Conservation (phyloP, 2,888 invertebrate species). For the Lepidocyrtinus sp. region DNA sequence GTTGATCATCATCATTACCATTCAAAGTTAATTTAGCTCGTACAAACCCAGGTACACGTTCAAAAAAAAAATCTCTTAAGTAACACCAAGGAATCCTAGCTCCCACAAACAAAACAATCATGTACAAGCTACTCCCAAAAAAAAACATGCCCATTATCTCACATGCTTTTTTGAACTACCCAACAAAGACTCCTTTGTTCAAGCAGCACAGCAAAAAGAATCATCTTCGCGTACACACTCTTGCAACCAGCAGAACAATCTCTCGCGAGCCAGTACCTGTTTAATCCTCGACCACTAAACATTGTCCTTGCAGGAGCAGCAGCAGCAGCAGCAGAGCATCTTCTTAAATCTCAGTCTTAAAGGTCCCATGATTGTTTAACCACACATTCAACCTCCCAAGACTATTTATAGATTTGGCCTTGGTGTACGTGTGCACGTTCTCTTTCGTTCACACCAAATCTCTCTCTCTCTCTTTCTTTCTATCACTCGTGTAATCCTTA, state of each 20-base stretch:
- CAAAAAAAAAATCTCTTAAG: too few relatives aligned
- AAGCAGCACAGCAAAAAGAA: too few relatives aligned
- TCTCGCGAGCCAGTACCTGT: conserved; percentile 1
- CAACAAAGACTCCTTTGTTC: background rate
- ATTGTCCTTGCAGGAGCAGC: background rate
- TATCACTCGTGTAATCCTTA: background rate
- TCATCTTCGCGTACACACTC: too few relatives aligned
- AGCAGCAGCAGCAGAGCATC: background rate
- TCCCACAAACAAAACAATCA: background rate
- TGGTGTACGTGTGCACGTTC: background rate
- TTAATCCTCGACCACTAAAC: background rate
- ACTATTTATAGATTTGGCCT: background rate
- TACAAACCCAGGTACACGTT: too few relatives aligned
- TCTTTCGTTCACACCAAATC: background rate
- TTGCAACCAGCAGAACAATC: background rate
- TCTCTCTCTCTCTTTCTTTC: background rate
- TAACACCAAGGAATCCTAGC: background rate
- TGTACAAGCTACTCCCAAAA: background rate
- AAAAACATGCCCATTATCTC: too few relatives aligned
- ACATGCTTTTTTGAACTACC: too few relatives aligned
- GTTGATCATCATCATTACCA: background rate
- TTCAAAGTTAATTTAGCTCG: too few relatives aligned
- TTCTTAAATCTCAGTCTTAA: background rate
- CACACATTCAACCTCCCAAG: too few relatives aligned
- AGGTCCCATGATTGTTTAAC: too few relatives aligned